phyloP scores from a whole-genome alignment of 2,797 vertebrate species.

The Peromyscus attwateri region DNA sequence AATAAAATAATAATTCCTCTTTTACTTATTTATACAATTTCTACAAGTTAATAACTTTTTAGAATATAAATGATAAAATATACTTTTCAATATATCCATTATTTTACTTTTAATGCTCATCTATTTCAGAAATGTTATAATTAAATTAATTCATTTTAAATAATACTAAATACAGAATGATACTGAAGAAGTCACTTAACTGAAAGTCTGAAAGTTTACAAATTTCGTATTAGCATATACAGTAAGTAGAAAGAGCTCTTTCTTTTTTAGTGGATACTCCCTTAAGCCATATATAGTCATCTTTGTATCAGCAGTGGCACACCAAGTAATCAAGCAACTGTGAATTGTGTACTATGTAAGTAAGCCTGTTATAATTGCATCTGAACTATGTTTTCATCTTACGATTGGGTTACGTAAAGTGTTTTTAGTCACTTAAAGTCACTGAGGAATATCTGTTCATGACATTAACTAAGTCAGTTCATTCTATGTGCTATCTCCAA shows the following conservation, averaged over 20 bases:
- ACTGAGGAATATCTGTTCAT: not conserved
- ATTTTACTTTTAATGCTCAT: not conserved
- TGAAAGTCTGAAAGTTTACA: not conserved
- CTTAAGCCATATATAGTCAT: not conserved
- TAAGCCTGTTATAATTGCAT: not conserved
- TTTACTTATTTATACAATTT: not conserved
- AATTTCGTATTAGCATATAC: not conserved
- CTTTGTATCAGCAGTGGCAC: not conserved
- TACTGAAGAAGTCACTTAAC: conserved; percentile 19
- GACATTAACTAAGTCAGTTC: not conserved
- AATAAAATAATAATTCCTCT: not conserved
- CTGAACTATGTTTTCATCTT: not conserved
- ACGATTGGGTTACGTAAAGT: not conserved
- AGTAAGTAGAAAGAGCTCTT: not conserved
- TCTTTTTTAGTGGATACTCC: not conserved
- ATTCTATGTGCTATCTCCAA: not conserved
- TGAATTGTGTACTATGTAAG: not conserved
- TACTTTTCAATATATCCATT: not conserved
- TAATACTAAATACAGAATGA: not conserved
- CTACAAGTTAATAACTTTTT: not conserved
- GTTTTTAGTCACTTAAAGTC: not conserved
- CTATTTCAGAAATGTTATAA: not conserved
- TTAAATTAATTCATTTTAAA: conserved; percentile 17
- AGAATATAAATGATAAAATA: no score
- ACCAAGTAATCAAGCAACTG: not conserved